Percentiles rank a stretch among this genome's conserved stretches.
Conservation (phyloP, 2,797 vertebrate genomes). For the Cuculus canorus region DNA sequence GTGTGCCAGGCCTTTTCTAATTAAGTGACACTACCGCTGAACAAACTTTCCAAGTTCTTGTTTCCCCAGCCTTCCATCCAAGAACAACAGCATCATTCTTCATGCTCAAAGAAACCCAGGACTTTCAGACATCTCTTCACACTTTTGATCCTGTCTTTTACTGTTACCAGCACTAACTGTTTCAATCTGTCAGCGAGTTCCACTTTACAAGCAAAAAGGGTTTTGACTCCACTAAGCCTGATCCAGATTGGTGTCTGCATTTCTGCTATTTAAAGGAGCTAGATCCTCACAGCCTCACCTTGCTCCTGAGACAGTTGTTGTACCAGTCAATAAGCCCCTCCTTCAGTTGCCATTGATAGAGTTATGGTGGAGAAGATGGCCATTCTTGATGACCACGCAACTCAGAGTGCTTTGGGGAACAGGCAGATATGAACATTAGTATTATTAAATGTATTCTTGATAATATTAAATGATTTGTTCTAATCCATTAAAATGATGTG, state of each 20-base stretch:
- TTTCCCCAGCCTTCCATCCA: background rate
- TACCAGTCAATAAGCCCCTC: background rate
- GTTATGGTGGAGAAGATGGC: background rate
- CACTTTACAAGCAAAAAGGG: background rate
- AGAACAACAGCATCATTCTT: background rate
- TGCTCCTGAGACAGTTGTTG: background rate
- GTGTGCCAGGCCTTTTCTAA: background rate
- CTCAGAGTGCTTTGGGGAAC: background rate
- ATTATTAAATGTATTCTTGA: background rate
- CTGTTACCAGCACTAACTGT: background rate
- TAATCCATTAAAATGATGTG: background rate
- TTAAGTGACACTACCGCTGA: background rate
- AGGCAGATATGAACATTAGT: background rate
- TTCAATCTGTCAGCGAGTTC: background rate
- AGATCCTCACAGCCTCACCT: background rate
- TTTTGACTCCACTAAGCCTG: background rate
- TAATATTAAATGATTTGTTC: background rate
- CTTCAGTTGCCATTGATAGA: background rate
- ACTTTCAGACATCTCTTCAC: background rate
- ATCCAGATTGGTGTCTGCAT: background rate
- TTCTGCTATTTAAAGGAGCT: background rate
- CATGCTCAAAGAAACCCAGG: background rate
- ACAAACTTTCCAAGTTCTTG: background rate
- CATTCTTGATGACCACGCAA: background rate
- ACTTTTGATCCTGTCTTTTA: background rate